A percentile compares a stretch with the other conserved stretches of the same genome.
Evolutionary conservation across 1,140 invertebrate genomes (phyloP).

Genomic region (Drosophila paulistorum): DNA sequence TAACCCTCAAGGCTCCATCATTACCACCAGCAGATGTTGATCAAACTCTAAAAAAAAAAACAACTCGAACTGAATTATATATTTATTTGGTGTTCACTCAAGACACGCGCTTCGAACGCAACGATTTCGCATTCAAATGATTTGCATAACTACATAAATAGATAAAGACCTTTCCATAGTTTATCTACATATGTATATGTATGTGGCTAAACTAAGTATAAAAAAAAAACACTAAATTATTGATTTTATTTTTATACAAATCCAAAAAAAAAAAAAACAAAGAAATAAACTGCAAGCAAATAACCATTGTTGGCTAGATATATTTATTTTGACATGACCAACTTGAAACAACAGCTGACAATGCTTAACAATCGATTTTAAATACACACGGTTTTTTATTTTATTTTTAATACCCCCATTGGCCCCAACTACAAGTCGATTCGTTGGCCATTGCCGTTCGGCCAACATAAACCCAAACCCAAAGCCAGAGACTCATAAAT

Average conservation of each 20-base stretch:
- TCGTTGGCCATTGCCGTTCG: conserved; percentile 10
- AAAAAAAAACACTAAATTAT: conserved; percentile 2
- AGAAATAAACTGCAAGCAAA: not conserved
- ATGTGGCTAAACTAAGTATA: not conserved
- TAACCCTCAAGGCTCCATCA: not conserved
- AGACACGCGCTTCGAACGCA: conserved; percentile 21
- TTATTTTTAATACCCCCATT: no score
- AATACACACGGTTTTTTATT: conserved; percentile 12
- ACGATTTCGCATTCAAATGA: conserved; percentile 27
- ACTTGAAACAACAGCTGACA: conserved; percentile 55
- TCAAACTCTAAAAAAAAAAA: not conserved
- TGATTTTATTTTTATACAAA: conserved; percentile 33
- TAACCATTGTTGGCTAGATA: not conserved
- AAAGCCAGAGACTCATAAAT: conserved; percentile 58
- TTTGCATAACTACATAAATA: conserved; percentile 42
- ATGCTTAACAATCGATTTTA: conserved; percentile 69
- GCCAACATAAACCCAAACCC: not conserved
- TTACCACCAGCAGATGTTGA: not conserved
- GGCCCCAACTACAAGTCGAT: not conserved
- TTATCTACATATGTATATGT: not conserved
- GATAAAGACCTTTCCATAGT: not conserved
- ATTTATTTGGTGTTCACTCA: conserved; percentile 13
- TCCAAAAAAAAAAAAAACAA: not conserved
- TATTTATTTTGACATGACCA: conserved; percentile 28
- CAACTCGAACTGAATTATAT: conserved; percentile 17